These are phyloP conservation scores for Gadopsis marmoratus DNA, from an alignment of 2,797 vertebrate genomes.

Conservation along the genomic window DNA sequence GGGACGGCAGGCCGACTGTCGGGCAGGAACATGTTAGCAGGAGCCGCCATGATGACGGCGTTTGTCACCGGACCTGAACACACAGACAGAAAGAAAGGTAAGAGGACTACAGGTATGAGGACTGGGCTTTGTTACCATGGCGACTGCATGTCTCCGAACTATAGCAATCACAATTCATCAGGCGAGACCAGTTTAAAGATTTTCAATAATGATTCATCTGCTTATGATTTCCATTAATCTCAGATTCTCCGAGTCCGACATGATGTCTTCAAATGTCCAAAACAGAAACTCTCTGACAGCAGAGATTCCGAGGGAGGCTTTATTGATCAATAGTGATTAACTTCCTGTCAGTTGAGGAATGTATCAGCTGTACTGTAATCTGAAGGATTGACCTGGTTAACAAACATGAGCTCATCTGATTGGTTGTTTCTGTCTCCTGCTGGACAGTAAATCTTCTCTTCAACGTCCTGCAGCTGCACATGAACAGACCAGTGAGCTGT, in stretches of 20 bases:
- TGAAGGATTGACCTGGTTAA: too few relatives aligned
- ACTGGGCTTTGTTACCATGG: background rate
- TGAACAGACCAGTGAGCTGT: conserved; percentile 8
- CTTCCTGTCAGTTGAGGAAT: background rate
- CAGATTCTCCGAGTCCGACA: background rate
- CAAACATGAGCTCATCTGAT: background rate
- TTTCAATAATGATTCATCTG: too few relatives aligned
- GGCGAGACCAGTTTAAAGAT: too few relatives aligned
- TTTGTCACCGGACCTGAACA: conserved; percentile 74
- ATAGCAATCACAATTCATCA: too few relatives aligned
- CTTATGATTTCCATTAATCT: background rate
- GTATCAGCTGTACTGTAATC: background rate
- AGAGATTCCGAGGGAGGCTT: background rate
- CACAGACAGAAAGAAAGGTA: conserved; percentile 39
- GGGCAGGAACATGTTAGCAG: conserved; percentile 90
- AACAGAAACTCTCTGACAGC: background rate
- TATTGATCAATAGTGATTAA: too few relatives aligned
- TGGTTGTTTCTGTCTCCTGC: background rate
- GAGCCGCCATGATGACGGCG: conserved; percentile 68
- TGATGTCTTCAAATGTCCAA: background rate
- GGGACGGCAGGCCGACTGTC: conserved; percentile 90
- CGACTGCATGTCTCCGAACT: background rate
- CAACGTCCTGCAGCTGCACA: background rate
- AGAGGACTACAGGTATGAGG: background rate
- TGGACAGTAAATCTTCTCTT: background rate